These are phyloP conservation scores for Lerista edwardsae DNA, from an alignment of 2,797 vertebrate species.

Conservation along the genomic window DNA sequence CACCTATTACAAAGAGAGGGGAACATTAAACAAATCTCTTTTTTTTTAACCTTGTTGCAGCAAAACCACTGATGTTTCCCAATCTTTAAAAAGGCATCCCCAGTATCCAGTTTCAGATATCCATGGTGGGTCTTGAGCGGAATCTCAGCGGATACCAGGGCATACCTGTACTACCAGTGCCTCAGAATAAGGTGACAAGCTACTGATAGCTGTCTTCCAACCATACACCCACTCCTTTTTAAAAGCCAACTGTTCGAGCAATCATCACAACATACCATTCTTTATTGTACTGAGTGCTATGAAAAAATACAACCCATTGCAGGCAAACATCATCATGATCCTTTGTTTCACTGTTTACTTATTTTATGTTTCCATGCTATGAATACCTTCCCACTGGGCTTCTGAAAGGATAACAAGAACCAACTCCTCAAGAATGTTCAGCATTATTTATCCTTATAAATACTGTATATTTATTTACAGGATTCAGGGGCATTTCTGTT, in stretches of 20 bases:
- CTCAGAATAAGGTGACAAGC: no score
- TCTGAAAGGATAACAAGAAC: neutral
- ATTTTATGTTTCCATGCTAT: neutral
- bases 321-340: neutral
- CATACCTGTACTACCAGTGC: no score
- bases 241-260: neutral
- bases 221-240: no score
- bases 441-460: neutral
- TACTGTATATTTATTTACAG: neutral
- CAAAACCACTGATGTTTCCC: no score
- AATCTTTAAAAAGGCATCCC: no score
- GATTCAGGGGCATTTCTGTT: neutral
- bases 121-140: no score
- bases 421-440: neutral
- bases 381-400: neutral
- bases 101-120: no score
- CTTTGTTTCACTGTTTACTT: neutral
- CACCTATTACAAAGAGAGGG: no score
- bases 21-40: no score
- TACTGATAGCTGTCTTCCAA: no score
- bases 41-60: no score
- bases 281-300: neutral
- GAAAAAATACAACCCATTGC: neutral
- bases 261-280: neutral
- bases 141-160: no score